Base-by-base conservation (phyloP, 2,888 invertebrate species). In the Caenorhabditis sp. region DNA sequence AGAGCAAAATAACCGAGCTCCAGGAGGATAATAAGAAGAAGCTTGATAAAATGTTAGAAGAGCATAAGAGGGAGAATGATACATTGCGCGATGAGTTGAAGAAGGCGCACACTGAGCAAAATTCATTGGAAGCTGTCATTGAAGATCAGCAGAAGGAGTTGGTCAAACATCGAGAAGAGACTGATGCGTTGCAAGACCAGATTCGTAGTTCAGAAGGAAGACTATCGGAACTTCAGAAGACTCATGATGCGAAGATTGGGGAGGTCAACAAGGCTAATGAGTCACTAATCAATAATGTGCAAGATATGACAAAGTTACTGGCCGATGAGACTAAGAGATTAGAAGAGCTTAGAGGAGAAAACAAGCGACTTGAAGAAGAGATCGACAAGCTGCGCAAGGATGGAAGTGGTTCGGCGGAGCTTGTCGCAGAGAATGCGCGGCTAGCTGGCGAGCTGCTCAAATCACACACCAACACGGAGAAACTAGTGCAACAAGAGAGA, bases 381-480 rank as follows among this genome's bases (percentile, higher is more conserved):
- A 20, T 62, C 0, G 70, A 76, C n/a, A 59, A n/a, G 5, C n/a
- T 67, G 21, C 56, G 59, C 43, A 57, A 31, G 25, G 17, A 25
- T 12, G 27, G 4, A 25, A 62, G 43, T 36, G 63, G 58, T 25
- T 62, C 54, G 62, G 52, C 43, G 14, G 80, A 80, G 53, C 59
- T 84, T 7, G 71, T 77, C 21, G 65, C 76, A 17, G 85, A 85
- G 68, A 85, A 85, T 60, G 79, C 81, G 26, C 66, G 78, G 2
- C 71, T 85, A 1, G 80, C 83, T 20, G 81, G 79, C 0, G 83
- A 85, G 57, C 66, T 85, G 49, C 31, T 85, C 20, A 82, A 80
- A 49, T 49, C 63, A 12, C 70, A 81, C 56, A 56, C 71, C 54
- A 49, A 57, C 5, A 60, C 63, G 8, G 76, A 74, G n/a, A 67